A percentile compares a stretch with the other conserved stretches of the same genome.
These are phyloP conservation scores for Rutpela maculata DNA, from an alignment of 2,888 invertebrate species.

Conservation along the genomic window DNA sequence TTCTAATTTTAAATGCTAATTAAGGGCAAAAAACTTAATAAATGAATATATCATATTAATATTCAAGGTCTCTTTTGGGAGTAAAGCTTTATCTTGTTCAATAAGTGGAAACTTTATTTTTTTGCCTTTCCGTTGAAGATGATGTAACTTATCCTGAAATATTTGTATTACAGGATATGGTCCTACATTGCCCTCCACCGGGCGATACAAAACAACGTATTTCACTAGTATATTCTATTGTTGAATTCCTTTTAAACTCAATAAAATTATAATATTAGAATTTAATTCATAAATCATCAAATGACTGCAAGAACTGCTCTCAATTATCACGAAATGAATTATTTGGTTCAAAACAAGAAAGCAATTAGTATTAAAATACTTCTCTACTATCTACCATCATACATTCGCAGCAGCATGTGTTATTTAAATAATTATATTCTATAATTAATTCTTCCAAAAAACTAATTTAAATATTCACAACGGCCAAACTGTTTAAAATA, in stretches of 20 bases:
- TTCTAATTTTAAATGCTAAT: slow-evolving; percentile 16
- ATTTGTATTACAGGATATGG: slow-evolving; percentile 22
- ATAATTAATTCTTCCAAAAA: neutral
- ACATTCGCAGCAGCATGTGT: neutral
- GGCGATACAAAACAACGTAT: neutral
- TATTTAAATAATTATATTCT: neutral
- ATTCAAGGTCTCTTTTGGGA: slow-evolving; percentile 30
- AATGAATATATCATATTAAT: slow-evolving; percentile 19
- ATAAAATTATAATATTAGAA: neutral
- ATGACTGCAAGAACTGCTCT: neutral
- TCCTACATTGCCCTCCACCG: neutral
- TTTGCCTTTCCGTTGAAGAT: slow-evolving; percentile 18
- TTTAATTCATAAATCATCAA: neutral
- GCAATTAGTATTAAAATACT: neutral
- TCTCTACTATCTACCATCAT: neutral
- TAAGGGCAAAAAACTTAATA: slow-evolving; percentile 18
- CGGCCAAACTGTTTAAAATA: neutral
- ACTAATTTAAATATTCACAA: neutral
- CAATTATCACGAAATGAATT: neutral
- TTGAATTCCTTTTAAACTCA: neutral
- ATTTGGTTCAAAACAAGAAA: neutral
- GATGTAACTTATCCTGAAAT: slow-evolving; percentile 29
- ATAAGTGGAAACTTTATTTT: slow-evolving; percentile 27
- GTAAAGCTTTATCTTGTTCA: slow-evolving; percentile 25
- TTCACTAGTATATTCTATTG: neutral